Evolutionary conservation across 2,113 vertebrate species (phyloP), one percentile per base, ranked within the genome.

Genomic region (Sterrhoptilus dennistouni): DNA sequence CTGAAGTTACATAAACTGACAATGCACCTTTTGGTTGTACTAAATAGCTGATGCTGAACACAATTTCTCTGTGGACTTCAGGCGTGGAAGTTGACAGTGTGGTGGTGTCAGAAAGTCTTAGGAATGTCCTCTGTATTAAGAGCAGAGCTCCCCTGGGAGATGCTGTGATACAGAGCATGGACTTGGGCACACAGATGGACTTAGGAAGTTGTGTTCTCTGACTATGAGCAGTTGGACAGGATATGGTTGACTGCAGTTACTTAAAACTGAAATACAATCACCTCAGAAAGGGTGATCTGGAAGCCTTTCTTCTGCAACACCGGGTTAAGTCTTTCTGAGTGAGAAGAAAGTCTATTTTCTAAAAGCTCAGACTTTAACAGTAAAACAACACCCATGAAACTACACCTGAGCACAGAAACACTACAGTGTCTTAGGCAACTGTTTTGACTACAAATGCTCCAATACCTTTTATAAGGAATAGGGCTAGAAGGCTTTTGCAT

Each of bases 191-290:
- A 8, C 31, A 63, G 85, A 14, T 5, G 59, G 82, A 54, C 84
- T 97, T 92, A 82, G 88, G 69, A 69, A 94, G 59, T 91, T 94
- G 92, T 49, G 63, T 95, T 95, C 87, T 77, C 93, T 81, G 86
- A 15, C 90, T 97, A 5, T 63, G 93, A 81, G 93, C 91, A 94
- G 68, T 61, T 19, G 15, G 89, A 76, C 82, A 96, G 95, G 92
- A 86, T 60, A 83, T 5, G 28, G 93, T 91, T 96, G 93, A 80
- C 90, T 96, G 72, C 94, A 66, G 87, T 75, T 92, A 57, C 82
- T 97, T 93, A 80, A 95, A 97, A 91, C 61, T 91, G 82, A 77
- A 95, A 87, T 40, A 36, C 27, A 88, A 31, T 94, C 70, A 66
- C 80, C 95, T 93, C 91, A 90, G 64, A 97, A 95, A 91, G 45